Conservation (phyloP, 2,113 vertebrate species). For the Gnathonemus longibarbis region DNA sequence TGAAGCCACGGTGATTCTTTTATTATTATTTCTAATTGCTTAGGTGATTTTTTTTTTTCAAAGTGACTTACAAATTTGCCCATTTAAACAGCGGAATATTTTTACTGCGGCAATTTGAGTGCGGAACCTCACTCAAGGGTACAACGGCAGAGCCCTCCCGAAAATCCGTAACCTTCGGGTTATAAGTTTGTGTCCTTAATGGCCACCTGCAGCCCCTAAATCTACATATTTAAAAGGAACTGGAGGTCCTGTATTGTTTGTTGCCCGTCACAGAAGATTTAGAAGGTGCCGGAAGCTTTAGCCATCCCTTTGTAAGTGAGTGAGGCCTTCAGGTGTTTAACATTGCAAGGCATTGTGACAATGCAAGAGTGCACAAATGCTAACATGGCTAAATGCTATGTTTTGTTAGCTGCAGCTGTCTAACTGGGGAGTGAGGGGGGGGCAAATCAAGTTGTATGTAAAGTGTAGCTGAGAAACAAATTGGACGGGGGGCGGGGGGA, state of each 20-base stretch:
- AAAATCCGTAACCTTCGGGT: not conserved
- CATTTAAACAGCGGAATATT: not conserved
- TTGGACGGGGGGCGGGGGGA: conserved; percentile 29
- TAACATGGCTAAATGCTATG: not conserved
- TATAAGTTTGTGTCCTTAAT: not conserved
- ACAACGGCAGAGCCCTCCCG: not conserved
- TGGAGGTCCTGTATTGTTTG: not conserved
- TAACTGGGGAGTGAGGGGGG: not conserved
- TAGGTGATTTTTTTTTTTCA: not conserved
- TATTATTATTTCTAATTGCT: not conserved
- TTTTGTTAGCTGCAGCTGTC: not conserved
- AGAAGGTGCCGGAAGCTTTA: not conserved
- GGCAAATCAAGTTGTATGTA: conserved; percentile 28
- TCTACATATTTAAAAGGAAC: not conserved
- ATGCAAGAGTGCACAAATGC: not conserved
- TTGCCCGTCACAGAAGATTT: not conserved
- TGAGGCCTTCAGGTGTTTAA: not conserved
- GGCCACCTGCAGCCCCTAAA: not conserved
- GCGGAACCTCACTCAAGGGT: not conserved
- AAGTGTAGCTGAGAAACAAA: conserved; percentile 39
- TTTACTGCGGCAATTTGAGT: not conserved
- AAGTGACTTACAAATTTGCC: not conserved
- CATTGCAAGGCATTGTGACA: not conserved
- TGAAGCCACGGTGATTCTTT: not conserved
- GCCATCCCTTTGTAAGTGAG: not conserved